phyloP scores from a whole-genome alignment of 2,797 vertebrate genomes.

The Mus minutoides region DNA sequence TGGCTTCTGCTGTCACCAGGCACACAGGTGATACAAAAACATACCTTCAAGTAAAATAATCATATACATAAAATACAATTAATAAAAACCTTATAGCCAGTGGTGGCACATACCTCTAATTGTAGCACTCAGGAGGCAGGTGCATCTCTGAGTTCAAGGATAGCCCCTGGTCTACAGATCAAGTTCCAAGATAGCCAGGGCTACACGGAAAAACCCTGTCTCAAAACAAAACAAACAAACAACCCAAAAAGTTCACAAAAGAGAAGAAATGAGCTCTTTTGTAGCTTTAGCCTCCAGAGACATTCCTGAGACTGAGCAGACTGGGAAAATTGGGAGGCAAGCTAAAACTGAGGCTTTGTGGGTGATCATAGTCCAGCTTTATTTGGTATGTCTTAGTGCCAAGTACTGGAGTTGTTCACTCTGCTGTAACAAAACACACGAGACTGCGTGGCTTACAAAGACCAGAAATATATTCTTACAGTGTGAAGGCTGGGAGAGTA shows the following conservation, averaged over 20 bases:
- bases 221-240: neutral
- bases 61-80: neutral
- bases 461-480: neutral
- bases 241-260: neutral
- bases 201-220: neutral
- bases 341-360: neutral
- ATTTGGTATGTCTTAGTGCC: neutral
- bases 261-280: neutral
- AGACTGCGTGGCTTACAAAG: neutral
- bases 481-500: neutral
- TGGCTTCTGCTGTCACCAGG: neutral
- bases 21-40: neutral
- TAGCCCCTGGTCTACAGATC: neutral
- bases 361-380: neutral
- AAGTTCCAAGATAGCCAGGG: neutral
- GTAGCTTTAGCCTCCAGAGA: neutral
- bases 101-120: neutral
- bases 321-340: neutral
- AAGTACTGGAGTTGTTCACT: neutral
- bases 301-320: constrained; percentile 6
- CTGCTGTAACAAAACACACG: neutral
- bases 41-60: neutral
- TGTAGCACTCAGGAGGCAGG: neutral
- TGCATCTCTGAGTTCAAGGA: neutral
- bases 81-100: neutral